phyloP scores from a whole-genome alignment of 2,113 vertebrate species.

The Sciurus niger region DNA sequence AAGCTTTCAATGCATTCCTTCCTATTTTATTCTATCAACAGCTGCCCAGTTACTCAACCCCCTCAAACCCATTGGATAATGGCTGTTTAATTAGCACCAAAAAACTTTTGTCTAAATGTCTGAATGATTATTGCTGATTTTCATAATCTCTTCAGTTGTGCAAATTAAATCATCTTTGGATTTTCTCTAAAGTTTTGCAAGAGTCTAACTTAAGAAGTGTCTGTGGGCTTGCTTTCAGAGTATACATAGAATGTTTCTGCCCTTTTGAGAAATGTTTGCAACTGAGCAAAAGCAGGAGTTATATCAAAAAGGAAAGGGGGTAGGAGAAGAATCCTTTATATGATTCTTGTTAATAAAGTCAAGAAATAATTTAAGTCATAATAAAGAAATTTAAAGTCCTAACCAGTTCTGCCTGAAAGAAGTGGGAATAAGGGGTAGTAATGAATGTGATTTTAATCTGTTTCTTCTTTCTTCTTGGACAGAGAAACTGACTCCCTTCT shows the following conservation, averaged over 20 bases:
- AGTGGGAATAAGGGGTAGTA: neutral
- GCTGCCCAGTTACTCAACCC: conserved; percentile 15
- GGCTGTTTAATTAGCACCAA: neutral
- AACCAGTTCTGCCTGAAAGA: neutral
- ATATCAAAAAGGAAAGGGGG: neutral
- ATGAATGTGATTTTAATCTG: conserved; percentile 73
- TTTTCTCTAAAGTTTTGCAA: neutral
- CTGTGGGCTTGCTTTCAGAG: neutral
- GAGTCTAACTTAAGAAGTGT: neutral
- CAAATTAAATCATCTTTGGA: neutral
- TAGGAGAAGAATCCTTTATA: neutral
- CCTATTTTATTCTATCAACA: neutral
- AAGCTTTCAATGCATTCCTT: conserved; percentile 34
- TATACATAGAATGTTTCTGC: neutral
- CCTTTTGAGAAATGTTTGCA: neutral
- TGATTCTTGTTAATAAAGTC: conserved; percentile 16
- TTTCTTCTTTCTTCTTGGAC: conserved; percentile 75
- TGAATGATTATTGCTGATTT: neutral
- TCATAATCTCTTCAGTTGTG: neutral
- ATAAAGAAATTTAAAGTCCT: conserved; percentile 29
- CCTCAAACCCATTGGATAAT: neutral
- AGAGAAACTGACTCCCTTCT: conserved; percentile 81
- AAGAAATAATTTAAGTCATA: conserved; percentile 62
- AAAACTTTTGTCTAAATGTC: conserved; percentile 66
- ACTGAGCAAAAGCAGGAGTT: neutral